Percentiles rank a stretch among this genome's conserved stretches.
phyloP scores from a whole-genome alignment of 2,113 vertebrate genomes.

The Psilopsiagon aurifrons region DNA sequence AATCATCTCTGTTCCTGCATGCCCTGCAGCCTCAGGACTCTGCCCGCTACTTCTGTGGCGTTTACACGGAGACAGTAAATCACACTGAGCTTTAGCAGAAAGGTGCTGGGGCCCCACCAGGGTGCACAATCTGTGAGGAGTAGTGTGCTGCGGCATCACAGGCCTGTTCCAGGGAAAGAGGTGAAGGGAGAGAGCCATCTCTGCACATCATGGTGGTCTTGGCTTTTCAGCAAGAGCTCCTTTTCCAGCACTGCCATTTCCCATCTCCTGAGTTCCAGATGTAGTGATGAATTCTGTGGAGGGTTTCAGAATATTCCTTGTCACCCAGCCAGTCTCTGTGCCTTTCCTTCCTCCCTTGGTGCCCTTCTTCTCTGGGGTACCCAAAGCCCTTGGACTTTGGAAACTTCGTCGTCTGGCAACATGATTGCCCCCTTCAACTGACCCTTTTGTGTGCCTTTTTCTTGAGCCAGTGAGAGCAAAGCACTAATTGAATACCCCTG shows the following conservation, averaged over 20 bases:
- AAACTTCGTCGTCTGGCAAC: background rate
- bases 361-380: background rate
- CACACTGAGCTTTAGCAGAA: background rate
- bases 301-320: background rate
- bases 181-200: background rate
- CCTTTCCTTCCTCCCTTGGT: background rate
- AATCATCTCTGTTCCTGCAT: rapidly evolving
- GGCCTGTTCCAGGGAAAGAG: background rate
- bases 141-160: background rate
- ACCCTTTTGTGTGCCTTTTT: background rate
- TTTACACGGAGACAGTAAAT: background rate
- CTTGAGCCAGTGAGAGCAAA: background rate
- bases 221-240: background rate
- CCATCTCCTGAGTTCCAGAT: background rate
- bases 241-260: background rate
- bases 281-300: too few relatives aligned
- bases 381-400: background rate
- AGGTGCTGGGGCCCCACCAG: background rate
- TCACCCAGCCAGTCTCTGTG: background rate
- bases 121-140: background rate
- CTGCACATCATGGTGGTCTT: background rate
- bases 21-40: background rate
- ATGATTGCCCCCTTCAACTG: background rate
- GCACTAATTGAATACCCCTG: background rate
- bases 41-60: rapidly evolving